Conservation (phyloP, 2,797 vertebrate species). For the Eulemur rubriventer region DNA sequence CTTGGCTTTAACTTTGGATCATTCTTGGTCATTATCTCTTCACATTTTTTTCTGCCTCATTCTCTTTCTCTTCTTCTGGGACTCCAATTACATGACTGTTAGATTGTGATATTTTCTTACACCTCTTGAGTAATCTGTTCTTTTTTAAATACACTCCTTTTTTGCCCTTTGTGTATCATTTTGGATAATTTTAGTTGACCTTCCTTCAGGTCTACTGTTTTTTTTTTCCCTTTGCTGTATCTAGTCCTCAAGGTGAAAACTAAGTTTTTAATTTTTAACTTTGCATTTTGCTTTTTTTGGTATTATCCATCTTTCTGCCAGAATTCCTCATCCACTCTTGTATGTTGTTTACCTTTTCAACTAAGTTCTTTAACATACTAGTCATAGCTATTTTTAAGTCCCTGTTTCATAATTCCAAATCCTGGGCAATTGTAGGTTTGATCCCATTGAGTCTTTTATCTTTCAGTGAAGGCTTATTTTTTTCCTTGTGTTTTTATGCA, state of each 20-base stretch:
- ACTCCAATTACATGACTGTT: background rate
- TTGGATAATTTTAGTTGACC: background rate
- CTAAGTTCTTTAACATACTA: slow-evolving; percentile 10
- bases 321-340: background rate
- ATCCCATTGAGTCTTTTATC: background rate
- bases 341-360: slow-evolving; percentile 1
- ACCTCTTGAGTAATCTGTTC: background rate
- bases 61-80: background rate
- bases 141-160: background rate
- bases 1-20: background rate
- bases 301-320: background rate
- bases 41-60: background rate
- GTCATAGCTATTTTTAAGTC: background rate
- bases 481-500: slow-evolving; percentile 1
- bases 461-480: background rate
- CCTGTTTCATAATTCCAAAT: background rate
- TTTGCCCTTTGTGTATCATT: background rate
- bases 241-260: background rate
- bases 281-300: background rate
- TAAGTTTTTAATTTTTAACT: slow-evolving; percentile 1
- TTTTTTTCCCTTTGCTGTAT: background rate
- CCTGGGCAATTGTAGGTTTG: background rate
- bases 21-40: background rate
- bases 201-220: background rate
- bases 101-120: background rate